Conservation (phyloP, 2,888 invertebrate species). For the Cheilosia pagana region DNA sequence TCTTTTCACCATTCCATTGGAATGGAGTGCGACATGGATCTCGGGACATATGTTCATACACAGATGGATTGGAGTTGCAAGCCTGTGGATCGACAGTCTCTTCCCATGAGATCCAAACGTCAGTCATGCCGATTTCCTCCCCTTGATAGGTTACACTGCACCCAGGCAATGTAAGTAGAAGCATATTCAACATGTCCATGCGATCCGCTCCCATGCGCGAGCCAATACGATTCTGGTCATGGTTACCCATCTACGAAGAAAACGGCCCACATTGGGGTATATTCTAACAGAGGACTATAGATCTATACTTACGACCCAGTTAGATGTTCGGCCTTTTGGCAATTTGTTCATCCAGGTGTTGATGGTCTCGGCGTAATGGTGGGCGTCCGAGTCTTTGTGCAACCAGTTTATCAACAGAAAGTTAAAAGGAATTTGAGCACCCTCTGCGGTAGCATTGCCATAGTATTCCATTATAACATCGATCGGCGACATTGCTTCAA, state of each 20-base stretch:
- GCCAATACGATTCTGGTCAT: slow-evolving; percentile 87
- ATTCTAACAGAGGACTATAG: too few species aligned
- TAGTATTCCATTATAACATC: slow-evolving; percentile 86
- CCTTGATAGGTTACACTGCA: slow-evolving; percentile 93
- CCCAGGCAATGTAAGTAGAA: slow-evolving; percentile 91
- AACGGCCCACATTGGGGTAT: too few species aligned
- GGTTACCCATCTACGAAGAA: slow-evolving; percentile 90
- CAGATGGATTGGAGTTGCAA: slow-evolving; percentile 86
- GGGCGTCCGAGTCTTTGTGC: slow-evolving; percentile 84
- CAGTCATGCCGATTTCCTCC: slow-evolving; percentile 92
- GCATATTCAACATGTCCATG: slow-evolving; percentile 89
- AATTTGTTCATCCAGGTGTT: slow-evolving; percentile 86
- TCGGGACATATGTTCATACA: slow-evolving; percentile 85
- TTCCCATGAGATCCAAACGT: slow-evolving; percentile 86
- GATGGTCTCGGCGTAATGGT: slow-evolving; percentile 84
- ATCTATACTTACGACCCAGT: slow-evolving; percentile 92
- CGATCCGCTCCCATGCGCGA: slow-evolving; percentile 87
- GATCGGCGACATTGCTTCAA: slow-evolving; percentile 86
- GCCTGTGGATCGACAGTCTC: slow-evolving; percentile 88
- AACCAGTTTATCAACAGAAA: slow-evolving; percentile 86
- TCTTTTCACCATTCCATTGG: slow-evolving; percentile 85
- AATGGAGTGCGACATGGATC: slow-evolving; percentile 87
- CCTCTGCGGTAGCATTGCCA: slow-evolving; percentile 84
- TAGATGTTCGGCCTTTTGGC: slow-evolving; percentile 85
- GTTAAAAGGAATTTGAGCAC: slow-evolving; percentile 88